Evolutionary conservation across 2,797 vertebrate species (phyloP), one percentile per base, ranked within the genome.

Genomic region (Lepus oiostolus): DNA sequence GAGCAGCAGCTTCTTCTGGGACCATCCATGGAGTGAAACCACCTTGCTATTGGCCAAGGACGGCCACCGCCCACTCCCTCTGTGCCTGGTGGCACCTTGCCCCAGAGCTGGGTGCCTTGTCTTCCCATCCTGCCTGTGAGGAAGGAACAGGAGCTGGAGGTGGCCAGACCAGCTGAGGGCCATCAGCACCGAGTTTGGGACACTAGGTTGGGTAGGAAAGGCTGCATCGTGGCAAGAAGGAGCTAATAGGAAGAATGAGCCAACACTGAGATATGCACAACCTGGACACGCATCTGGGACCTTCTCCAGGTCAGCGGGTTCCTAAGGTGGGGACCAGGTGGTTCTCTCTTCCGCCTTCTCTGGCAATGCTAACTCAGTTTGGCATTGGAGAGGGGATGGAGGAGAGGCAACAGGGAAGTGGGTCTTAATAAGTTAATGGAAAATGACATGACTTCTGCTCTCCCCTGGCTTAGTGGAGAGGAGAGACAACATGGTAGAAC

Each of bases 351-450:
- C 13, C 17, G 0, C 38, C 50, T 50, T 47, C 28, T 21, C 17
- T 22, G 47, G 62, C 52, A 77, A 26, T 42, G 16, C 35, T 47
- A 52, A 60, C 67, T 95, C 58, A 47, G 60, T 38, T 65, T 28
- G 30, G 84, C 74, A 60, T 0, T 71, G 50, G 86, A 65, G 52
- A 70, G 28, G 30, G 63, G 32, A 7, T 6, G 11, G 14, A 1
- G 47, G 38, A 30, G 11, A 19, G 60, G 26, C 22, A 16, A 74
- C 12, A 28, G 71, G 8, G 71, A 50, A 38, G 47, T 65, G 42
- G 22, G 10, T n/a, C 54, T 95, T 93, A 88, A 50, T 32, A 24
- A 93, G 50, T 9, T 42, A 88, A 81, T 35, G 2, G 71, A 50
- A 38, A 83, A 79, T n/a, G 70, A 67, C 14, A 50, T n/a, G 88